Percentiles rank a stretch among this genome's conserved stretches.
Conservation (phyloP, 2,113 vertebrate species). For the Eubucco bourcierii region DNA sequence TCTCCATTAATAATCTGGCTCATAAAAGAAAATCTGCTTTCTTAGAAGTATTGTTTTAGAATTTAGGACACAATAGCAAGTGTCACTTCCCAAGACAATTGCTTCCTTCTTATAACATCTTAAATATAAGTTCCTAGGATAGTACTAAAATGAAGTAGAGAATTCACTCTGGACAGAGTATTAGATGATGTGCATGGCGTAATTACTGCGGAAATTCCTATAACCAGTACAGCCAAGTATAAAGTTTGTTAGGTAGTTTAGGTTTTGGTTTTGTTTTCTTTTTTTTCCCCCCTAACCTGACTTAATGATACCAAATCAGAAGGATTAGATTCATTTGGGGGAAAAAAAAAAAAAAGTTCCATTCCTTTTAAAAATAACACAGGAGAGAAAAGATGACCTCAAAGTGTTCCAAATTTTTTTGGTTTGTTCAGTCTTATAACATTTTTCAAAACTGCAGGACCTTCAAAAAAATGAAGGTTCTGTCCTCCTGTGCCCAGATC, state of each 20-base stretch:
- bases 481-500: background rate
- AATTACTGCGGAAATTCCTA: slow-evolving; percentile 40
- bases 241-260: background rate
- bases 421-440: background rate
- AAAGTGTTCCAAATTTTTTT: background rate
- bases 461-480: background rate
- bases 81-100: background rate
- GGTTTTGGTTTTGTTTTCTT: background rate
- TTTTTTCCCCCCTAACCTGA: background rate
- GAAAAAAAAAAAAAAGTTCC: background rate
- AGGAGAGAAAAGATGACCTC: background rate
- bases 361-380: background rate
- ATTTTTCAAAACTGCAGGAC: background rate
- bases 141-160: background rate
- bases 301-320: background rate
- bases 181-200: background rate
- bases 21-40: slow-evolving; percentile 1
- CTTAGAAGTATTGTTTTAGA: background rate
- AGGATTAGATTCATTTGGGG: background rate
- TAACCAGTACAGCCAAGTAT: background rate
- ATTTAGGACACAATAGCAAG: background rate
- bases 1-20: slow-evolving; percentile 3
- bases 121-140: slow-evolving; percentile 8
- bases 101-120: background rate
- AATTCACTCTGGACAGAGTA: slow-evolving; percentile 23